Percentiles rank a stretch among this genome's conserved stretches.
phyloP scores from a whole-genome alignment of 2,888 invertebrate genomes.

The Drosophila tripunctata region DNA sequence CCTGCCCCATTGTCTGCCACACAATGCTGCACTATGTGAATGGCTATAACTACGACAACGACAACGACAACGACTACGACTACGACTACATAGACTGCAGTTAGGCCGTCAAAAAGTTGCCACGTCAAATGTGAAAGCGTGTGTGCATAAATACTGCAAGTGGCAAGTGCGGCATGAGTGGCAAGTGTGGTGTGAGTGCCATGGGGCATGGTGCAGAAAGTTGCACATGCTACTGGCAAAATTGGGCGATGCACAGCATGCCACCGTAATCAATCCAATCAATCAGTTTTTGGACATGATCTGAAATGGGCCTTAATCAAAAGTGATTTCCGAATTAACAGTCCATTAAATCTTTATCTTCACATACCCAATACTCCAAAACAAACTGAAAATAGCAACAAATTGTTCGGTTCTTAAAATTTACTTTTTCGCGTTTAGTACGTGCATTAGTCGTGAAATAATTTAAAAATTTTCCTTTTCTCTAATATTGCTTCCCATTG shows the following conservation, averaged over 20 bases:
- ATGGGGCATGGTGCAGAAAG: not conserved
- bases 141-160: constrained; percentile 3
- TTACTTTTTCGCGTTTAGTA: no score
- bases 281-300: not conserved
- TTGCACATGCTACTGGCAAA: not conserved
- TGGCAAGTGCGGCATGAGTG: constrained; percentile 2
- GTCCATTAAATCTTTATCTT: not conserved
- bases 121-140: not conserved
- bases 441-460: no score
- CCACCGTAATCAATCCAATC: constrained; percentile 3
- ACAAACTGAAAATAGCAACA: no score
- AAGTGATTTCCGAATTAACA: not conserved
- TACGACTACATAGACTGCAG: not conserved
- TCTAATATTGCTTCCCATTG: no score
- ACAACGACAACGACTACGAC: no score
- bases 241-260: not conserved
- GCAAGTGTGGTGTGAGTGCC: constrained; percentile 4
- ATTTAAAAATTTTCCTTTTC: no score
- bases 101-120: constrained; percentile 3
- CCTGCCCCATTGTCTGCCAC: constrained; percentile 46
- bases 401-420: no score
- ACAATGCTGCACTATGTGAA: constrained; percentile 48
- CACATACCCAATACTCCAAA: no score
- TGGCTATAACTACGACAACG: constrained; percentile 15
- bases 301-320: not conserved